Evolutionary conservation across 2,797 vertebrate species (phyloP).

Genomic region (Cheirogaleus major): DNA sequence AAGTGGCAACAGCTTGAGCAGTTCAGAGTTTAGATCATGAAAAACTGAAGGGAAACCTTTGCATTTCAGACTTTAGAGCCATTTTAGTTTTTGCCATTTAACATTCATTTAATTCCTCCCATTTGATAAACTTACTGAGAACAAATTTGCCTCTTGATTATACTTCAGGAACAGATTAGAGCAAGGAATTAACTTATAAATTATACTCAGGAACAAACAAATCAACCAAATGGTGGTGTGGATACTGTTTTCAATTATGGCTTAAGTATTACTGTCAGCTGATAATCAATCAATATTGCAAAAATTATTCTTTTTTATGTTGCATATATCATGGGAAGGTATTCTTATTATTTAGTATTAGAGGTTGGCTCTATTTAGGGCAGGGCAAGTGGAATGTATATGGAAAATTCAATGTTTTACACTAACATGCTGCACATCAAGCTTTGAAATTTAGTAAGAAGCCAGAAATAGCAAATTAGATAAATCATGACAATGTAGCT

Average conservation of each 20-base stretch:
- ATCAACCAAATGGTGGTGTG: not conserved
- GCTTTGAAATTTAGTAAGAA: not conserved
- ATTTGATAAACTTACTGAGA: not conserved
- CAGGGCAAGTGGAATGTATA: not conserved
- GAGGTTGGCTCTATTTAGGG: not conserved
- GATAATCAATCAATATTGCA: not conserved
- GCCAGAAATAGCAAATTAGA: not conserved
- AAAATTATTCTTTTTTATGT: not conserved
- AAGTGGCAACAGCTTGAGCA: not conserved
- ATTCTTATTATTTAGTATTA: not conserved
- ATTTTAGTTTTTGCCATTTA: not conserved
- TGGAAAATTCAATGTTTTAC: not conserved
- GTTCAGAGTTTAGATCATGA: not conserved
- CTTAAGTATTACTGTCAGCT: not conserved
- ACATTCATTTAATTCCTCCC: not conserved
- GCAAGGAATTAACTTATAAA: not conserved
- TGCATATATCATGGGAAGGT: not conserved
- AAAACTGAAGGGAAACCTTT: not conserved
- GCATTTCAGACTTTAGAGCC: not conserved
- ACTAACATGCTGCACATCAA: not conserved
- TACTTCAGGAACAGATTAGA: not conserved
- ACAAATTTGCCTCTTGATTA: not conserved
- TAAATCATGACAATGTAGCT: not conserved
- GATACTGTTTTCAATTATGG: slow-evolving; percentile 12
- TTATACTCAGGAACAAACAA: slow-evolving; percentile 20